These are phyloP conservation scores for Calypte anna DNA, from an alignment of 2,113 vertebrate species.

Conservation along the genomic window DNA sequence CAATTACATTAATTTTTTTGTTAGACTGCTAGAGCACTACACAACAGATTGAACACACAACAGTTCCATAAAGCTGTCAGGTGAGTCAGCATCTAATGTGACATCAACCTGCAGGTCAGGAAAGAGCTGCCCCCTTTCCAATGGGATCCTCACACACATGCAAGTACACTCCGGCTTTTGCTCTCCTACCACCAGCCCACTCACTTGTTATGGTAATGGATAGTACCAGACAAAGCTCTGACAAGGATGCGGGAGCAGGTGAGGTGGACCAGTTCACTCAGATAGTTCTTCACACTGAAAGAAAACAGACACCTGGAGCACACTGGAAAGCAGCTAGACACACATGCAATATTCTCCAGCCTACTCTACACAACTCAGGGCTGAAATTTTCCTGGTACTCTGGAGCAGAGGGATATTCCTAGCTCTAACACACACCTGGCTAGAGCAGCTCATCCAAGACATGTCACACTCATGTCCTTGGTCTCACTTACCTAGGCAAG, in stretches of 20 bases:
- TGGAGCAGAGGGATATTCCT: neutral
- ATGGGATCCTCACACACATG: neutral
- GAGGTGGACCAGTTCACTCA: slow-evolving; percentile 92
- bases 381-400: neutral
- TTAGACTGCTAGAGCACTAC: neutral
- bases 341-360: neutral
- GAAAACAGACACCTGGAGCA: neutral
- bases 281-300: slow-evolving; percentile 83
- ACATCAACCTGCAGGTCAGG: neutral
- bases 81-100: neutral
- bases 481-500: neutral
- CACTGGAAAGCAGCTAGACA: neutral
- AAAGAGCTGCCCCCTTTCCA: neutral
- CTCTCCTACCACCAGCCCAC: neutral
- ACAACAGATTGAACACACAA: neutral
- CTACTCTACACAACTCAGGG: neutral
- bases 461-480: neutral
- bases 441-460: neutral
- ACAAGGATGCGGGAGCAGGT: slow-evolving; percentile 93
- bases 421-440: neutral
- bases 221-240: slow-evolving; percentile 88
- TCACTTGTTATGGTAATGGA: slow-evolving; percentile 93
- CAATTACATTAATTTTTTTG: neutral
- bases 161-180: fast-evolving
- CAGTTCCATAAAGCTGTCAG: neutral